Evolutionary conservation across 2,888 invertebrate genomes (phyloP), one percentile per base, ranked within the genome.

Genomic region (Autographa gamma): DNA sequence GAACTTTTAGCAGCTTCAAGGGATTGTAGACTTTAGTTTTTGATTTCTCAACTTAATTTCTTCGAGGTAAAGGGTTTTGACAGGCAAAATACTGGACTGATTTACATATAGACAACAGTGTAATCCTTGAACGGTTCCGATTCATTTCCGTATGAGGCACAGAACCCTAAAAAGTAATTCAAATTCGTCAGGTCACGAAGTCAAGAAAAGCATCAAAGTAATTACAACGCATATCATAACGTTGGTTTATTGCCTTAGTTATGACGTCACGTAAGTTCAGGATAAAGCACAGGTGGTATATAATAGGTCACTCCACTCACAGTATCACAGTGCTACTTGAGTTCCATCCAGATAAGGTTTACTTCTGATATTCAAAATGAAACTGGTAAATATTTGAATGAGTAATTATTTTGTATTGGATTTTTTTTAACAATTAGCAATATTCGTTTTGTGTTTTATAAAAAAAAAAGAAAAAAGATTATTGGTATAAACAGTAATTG

Each of bases 241-340:
- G 86, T 79, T 79, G 83, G 88, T 84, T 86, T 86, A 81, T 89
- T 88, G 89, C 86, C 86, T 87, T 72, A 87, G 83, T 81, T 81
- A 82, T 93, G 87, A 93, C 93, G 93, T 93, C 93, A 94, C 86
- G 87, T 89, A 90, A 90, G 81, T 81, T 83, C 88, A 88, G 93
- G 93, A 93, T 91, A 89, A 89, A 85, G 88, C 89, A 87, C 89
- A 86, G 82, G 68, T 79, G 82, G 91, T 95, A 95, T 95, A 95
- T 93, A 95, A 91, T 91, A 87, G 92, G 91, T 91, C 90, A 91
- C 79, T 82, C 64, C 72, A 86, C 74, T 79, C 78, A 43, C 81
- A 89, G 81, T 88, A 86, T 85, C 90, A 89, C 89, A 90, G 89
- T 91, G 75, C 80, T 67, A 71, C 70, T 82, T 77, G 73, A 86